phyloP scores from a whole-genome alignment of 35 echinoderm and acorn worm genomes.

The Anneissia japonica region DNA sequence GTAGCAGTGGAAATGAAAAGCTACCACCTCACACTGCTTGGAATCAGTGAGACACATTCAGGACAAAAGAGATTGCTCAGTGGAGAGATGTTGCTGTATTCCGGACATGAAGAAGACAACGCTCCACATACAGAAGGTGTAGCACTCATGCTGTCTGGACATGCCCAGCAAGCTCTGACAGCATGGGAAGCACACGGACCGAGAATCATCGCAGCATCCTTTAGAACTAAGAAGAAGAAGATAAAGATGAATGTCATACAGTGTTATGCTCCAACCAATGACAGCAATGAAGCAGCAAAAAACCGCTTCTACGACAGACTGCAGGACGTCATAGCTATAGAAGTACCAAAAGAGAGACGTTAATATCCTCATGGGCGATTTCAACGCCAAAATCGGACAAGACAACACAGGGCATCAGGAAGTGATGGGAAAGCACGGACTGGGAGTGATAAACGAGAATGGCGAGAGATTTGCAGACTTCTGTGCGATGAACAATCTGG shows the following conservation, averaged over 20 bases:
- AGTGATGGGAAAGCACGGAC: constrained; percentile 20
- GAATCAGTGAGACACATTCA: constrained; percentile 13
- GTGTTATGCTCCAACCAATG: constrained; percentile 35
- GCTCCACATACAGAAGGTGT: constrained; percentile 24
- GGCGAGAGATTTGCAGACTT: neutral
- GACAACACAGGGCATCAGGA: constrained; percentile 8
- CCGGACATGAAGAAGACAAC: constrained; percentile 11
- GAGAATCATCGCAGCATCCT: constrained; percentile 16
- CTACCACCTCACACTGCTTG: constrained; percentile 5
- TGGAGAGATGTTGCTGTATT: constrained; percentile 12
- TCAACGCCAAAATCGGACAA: neutral
- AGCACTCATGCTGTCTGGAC: neutral
- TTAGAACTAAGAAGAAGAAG: constrained; percentile 11
- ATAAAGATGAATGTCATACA: constrained; percentile 22
- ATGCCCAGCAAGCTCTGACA: neutral
- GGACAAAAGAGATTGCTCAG: neutral
- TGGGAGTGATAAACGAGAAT: constrained; percentile 5
- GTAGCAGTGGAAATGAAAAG: constrained; percentile 21
- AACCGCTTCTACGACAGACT: constrained; percentile 6
- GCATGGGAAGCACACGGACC: constrained; percentile 34
- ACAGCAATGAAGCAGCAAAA: neutral
- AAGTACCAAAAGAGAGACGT: constrained; percentile 5
- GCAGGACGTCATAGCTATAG: neutral
- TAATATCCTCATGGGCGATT: constrained; percentile 32
- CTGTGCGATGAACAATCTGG: no score